Conservation (phyloP, 2,888 invertebrate genomes). For the Coleophora flavipennella region DNA sequence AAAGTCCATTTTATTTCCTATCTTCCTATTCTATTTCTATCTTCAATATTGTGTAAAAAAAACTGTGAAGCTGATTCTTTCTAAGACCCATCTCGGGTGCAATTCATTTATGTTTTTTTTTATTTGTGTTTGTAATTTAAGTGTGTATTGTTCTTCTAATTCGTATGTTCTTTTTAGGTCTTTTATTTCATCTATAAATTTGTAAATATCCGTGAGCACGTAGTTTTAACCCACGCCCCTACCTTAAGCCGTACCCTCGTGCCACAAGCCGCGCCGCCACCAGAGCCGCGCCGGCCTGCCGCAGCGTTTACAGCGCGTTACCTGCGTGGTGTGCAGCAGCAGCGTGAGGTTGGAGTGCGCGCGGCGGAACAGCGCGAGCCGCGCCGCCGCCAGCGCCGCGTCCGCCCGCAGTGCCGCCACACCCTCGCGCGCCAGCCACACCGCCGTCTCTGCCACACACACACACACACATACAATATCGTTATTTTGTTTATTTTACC, state of each 20-base stretch:
- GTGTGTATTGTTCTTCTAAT: no score
- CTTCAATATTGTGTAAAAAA: no score
- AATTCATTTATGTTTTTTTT: no score
- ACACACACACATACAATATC: not conserved
- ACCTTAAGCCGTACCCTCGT: constrained; percentile 21
- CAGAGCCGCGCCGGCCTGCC: not conserved
- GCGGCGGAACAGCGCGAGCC: constrained; percentile 13
- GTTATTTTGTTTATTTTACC: no score
- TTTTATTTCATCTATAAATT: no score
- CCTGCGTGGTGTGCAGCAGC: constrained; percentile 82
- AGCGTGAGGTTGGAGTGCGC: constrained; percentile 83
- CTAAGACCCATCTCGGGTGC: no score
- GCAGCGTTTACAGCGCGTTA: constrained; percentile 5
- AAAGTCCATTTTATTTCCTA: no score
- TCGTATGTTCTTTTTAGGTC: no score
- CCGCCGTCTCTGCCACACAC: constrained; percentile 24
- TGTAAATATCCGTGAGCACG: constrained; percentile 31
- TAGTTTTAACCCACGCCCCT: constrained; percentile 10
- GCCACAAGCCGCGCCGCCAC: constrained; percentile 22
- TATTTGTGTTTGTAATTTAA: no score
- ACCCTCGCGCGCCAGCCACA: constrained; percentile 25
- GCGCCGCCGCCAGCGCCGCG: constrained; percentile 17
- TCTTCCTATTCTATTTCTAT: no score
- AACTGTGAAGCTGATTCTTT: no score
- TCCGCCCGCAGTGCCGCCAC: constrained; percentile 14